Evolutionary conservation across 2,113 vertebrate genomes (phyloP), one percentile per base, ranked within the genome.

Genomic region (Epinephelus fuscoguttatus): DNA sequence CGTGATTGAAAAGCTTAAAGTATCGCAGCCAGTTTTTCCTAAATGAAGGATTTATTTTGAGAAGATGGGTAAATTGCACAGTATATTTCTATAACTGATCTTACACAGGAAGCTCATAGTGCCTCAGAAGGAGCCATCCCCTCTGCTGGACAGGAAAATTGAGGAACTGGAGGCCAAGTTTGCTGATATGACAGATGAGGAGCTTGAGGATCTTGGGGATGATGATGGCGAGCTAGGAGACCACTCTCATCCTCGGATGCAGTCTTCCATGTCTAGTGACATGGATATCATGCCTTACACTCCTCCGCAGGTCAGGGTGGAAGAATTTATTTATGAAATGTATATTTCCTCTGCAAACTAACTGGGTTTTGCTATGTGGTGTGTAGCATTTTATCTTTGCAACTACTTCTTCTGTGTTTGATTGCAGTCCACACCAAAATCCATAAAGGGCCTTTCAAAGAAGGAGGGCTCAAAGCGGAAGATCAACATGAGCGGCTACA

Each of bases 401-500:
- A 49, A 80, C 67, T 67, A 6, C 15, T 12, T 19, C n/a, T 78
- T 50, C 63, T 70, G 10, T 88, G 50, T 85, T 76, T 79, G n/a
- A 62, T 85, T 92, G 71, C 94, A 99, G 98, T 98, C 98, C 52
- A 97, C 97, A 66, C 97, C 97, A 27, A 99, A 99, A 94, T 97
- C 97, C 90, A 94, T 96, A 80, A 99, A 99, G 93, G 97, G 98
- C 90, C 96, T 96, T 82, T 94, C 96, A 81, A 99, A 99, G 95
- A 99, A 99, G 88, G 98, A 99, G 90, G 96, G 98, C 53, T 97
- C 98, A 14, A 99, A 99, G 92, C 94, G 98, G 86, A 99, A 99
- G 94, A 99, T 99, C 95, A 99, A 99, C 95, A 99, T 99, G 98
- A 99, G 98, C 42, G 98, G 98, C 78, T 99, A 99, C 94, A 99